These are phyloP conservation scores for Athalia rosae DNA, from an alignment of 2,888 invertebrate species.

Conservation along the genomic window DNA sequence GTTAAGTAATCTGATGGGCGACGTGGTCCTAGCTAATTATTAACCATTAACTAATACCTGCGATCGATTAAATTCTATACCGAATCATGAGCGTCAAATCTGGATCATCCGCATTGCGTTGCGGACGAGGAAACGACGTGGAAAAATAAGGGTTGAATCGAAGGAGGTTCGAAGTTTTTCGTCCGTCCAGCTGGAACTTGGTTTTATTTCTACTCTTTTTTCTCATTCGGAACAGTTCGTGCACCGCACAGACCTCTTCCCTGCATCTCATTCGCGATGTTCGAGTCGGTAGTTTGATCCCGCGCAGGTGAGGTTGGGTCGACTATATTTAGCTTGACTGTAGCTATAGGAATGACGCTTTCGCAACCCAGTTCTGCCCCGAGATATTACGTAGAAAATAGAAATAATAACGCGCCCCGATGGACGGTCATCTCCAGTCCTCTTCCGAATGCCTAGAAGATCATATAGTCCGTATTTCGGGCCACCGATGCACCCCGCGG, in stretches of 20 bases:
- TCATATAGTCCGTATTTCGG: neutral
- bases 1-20: constrained; percentile 29
- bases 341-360: constrained; percentile 34
- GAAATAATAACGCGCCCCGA: constrained; percentile 1
- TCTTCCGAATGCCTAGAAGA: constrained; percentile 1
- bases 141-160: too few relatives aligned
- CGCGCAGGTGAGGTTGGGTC: constrained; percentile 26
- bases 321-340: constrained; percentile 24
- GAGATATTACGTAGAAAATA: constrained; percentile 37
- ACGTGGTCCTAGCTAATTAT: constrained; percentile 22
- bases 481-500: too few relatives aligned
- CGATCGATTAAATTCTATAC: too few relatives aligned
- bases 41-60: constrained; percentile 32
- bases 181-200: too few relatives aligned
- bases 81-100: too few relatives aligned
- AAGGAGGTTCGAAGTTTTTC: too few relatives aligned
- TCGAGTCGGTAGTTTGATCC: constrained; percentile 32
- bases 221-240: neutral
- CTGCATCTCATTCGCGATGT: constrained; percentile 26
- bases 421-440: neutral
- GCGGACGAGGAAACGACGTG: too few relatives aligned
- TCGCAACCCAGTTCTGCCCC: constrained; percentile 42
- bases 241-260: neutral
- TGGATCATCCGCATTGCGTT: neutral
- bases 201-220: neutral